Evolutionary conservation across 2,888 invertebrate species (phyloP).

Genomic region (Parelbella ahira): DNA sequence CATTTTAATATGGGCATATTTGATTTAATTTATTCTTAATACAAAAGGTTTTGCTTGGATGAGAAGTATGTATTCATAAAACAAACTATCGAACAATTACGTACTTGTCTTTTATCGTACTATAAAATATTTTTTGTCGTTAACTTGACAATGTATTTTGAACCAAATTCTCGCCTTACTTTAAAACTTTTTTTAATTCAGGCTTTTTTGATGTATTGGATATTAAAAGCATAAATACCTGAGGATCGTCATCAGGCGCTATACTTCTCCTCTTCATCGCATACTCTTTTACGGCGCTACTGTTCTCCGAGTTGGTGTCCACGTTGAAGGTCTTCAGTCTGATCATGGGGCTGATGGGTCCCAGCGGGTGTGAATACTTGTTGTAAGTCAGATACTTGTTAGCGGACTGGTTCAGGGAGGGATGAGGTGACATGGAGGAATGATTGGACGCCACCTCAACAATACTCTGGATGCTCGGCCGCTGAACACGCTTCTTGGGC

Average conservation of each 20-base stretch:
- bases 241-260: slow-evolving; percentile 69
- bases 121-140: too few relatives aligned
- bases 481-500: slow-evolving; percentile 81
- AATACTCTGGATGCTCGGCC: slow-evolving; percentile 82
- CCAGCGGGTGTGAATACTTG: slow-evolving; percentile 62
- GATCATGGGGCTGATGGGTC: slow-evolving; percentile 60
- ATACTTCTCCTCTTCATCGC: slow-evolving; percentile 63
- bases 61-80: too few relatives aligned
- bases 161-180: too few relatives aligned
- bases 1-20: too few relatives aligned
- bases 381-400: slow-evolving; percentile 71
- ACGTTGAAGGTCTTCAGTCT: slow-evolving; percentile 71
- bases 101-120: too few relatives aligned
- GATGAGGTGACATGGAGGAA: slow-evolving; percentile 47
- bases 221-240: too few relatives aligned
- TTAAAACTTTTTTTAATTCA: too few relatives aligned
- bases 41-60: too few relatives aligned
- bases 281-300: slow-evolving; percentile 55
- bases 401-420: slow-evolving; percentile 40
- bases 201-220: too few relatives aligned
- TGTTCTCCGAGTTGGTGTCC: slow-evolving; percentile 64
- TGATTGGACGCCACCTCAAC: slow-evolving; percentile 56
- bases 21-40: too few relatives aligned
- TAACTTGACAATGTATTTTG: too few relatives aligned
- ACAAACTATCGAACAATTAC: too few relatives aligned